Base-by-base conservation (phyloP, 2,797 vertebrate genomes). In the Gephyroberyx darwinii region DNA sequence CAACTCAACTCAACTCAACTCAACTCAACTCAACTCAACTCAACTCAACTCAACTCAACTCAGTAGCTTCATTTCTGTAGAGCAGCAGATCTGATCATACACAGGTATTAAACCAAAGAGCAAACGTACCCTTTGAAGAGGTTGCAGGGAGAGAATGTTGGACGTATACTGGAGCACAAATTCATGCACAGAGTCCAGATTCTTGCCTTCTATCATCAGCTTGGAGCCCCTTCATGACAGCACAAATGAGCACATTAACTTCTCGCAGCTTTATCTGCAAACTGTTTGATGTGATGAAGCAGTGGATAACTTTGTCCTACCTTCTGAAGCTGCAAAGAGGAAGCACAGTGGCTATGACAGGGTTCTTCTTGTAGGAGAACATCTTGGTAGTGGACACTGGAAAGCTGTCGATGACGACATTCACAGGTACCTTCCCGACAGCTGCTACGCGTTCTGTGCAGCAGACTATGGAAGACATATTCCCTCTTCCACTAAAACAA, bases 181-280 rank as follows among this genome's bases (percentile, higher is more conserved):
- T 0, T 82, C 88, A 80, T 94, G 94, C 1, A 92, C 94, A 0
- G 96, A 96, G 82, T 96, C 93, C 83, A 99, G 93, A 89, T 97
- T 93, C 26, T 83, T 86, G 71, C 98, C 97, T 1, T 50, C 57
- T 72, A 99, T 88, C 53, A 93, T 91, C 72, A 99, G 86, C 43
- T 67, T 88, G 0, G 94, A 96, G 69, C 95, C 95, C 8, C 96
- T 97, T 31, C 0, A 57, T 4, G 22, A 0, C 8, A 58, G 10
- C 1, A 60, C 1, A 52, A 75, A 78, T 13, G 1, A 75, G 6
- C 16, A 57, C 41, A 61, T 3, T 17, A 41, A 72, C 19, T 10
- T 19, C 55, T 14, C 7, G 14, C 59, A 48, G 22, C 13, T 20
- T 33, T 12, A 50, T 47, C 4, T 48, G 9, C 30, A 56, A 26